Evolutionary conservation across 1,140 invertebrate species (phyloP), one percentile per base, ranked within the genome.

Genomic region (Meloidogyne chitwoodi): DNA sequence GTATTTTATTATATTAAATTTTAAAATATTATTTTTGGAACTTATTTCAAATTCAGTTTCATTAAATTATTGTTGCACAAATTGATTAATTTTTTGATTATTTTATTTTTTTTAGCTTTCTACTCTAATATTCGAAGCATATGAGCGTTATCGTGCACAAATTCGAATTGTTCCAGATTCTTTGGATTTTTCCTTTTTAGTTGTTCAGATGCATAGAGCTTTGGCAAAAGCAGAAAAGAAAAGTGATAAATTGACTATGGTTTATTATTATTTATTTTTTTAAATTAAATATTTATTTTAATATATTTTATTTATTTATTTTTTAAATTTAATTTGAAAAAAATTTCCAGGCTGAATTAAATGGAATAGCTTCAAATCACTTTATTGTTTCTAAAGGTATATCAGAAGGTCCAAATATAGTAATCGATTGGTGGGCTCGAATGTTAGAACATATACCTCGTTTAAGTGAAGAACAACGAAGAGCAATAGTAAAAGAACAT

Each of bases 161-260:
- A 56, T 83, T 44, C 73, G 83, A 16, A 81, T 83, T 24, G 64
- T 79, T 26, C 38, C 74, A 12, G 67, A 71, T 62, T 67, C 76
- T 22, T 63, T 70, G 6, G 80, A 83, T 41, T 83, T 85, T 38
- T 73, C 65, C 24, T 85, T 77, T 76, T 75, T 84, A 16, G 48
- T 83, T 14, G 83, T 74, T 11, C 82, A 83, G 74, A 74, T 83
- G 27, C 82, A 83, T 70, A 71, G 82, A 22, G 83, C 82, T 27
- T 31, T 83, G 27, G 82, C 82, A 0, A 83, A 85, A 70, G 34
- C 56, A 29, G 83, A 85, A 41, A 83, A 83, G 77, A 81, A 82
- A 48, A 48, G 16, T 27, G 83, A 84, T 29, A 67, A 67, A 64
- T 1, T 34, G n/a, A 12, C 26, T 5, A 68, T 16, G 19, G 63